phyloP scores from a whole-genome alignment of 2,113 vertebrate genomes.

The Pogonocichla stellata region DNA sequence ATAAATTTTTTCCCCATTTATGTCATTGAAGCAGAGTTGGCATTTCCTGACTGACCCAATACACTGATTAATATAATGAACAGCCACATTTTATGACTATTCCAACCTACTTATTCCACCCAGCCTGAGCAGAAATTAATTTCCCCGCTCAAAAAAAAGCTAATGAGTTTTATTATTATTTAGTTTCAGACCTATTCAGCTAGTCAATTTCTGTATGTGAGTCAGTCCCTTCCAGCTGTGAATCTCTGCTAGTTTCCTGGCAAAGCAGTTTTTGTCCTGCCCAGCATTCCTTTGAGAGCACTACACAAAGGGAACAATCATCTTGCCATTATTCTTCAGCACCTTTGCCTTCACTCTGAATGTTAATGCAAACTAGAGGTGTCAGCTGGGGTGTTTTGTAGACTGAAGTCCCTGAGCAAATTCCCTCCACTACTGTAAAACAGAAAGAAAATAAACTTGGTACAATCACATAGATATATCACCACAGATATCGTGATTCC shows the following conservation, averaged over 20 bases:
- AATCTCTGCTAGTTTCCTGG: background rate
- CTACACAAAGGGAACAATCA: accelerated
- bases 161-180: background rate
- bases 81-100: background rate
- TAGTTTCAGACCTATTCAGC: background rate
- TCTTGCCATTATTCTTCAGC: background rate
- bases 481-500: background rate
- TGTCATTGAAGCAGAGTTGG: background rate
- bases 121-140: background rate
- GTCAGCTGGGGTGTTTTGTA: background rate
- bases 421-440: background rate
- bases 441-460: background rate
- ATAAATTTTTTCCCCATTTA: background rate
- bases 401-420: background rate
- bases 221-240: background rate
- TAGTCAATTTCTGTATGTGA: background rate
- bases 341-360: background rate
- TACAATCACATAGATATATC: background rate
- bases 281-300: background rate
- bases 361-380: background rate
- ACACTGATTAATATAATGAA: background rate
- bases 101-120: background rate
- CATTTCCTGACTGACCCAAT: background rate
- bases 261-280: background rate
- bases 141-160: background rate